Evolutionary conservation across 1,140 invertebrate species (phyloP), one percentile per base, ranked within the genome.

Genomic region (Bombus soroeensis): DNA sequence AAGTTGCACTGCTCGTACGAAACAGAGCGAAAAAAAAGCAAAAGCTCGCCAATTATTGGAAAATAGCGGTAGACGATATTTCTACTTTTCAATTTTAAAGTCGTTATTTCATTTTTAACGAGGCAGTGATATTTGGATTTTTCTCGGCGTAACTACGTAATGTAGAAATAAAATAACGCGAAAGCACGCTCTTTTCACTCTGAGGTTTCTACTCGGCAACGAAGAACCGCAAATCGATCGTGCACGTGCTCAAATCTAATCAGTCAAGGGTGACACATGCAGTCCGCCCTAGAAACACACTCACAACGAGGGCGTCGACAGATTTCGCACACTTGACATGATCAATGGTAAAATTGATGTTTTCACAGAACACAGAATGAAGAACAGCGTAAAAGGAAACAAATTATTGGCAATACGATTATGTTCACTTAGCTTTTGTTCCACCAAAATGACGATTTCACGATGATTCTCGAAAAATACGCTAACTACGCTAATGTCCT

Each of bases 171-270:
- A 18, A 22, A 41, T 37, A 13, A 39, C 18, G n/a, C 32, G 43
- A 81, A 86, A 83, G 18, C 85, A 80, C 68, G 53, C 25, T 62
- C 37, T 5, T 39, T n/a, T 47, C 25, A 28, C 25, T 57, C 73
- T 28, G 62, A 53, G 85, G 85, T 86, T 86, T 83, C 73, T 53
- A 15, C 32, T 6, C 28, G 18, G 28, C 47, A 43, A n/a, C 57
- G 57, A 9, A 59, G 59, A 75, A 75, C n/a, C 88, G 64, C 66
- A 66, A 68, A 83, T 83, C 84, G 70, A 88, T 86, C 64, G 83
- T 28, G 41, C 87, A 81, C 86, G 90, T 87, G 83, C 74, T 88
- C 53, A 62, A 89, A 88, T 89, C 82, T 91, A 91, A 92, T 92
- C 88, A 84, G 82, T 84, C 86, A 85, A 85, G 83, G 89, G 68